Base-by-base conservation (phyloP, 2,797 vertebrate genomes). In the Vespertilio murinus region DNA sequence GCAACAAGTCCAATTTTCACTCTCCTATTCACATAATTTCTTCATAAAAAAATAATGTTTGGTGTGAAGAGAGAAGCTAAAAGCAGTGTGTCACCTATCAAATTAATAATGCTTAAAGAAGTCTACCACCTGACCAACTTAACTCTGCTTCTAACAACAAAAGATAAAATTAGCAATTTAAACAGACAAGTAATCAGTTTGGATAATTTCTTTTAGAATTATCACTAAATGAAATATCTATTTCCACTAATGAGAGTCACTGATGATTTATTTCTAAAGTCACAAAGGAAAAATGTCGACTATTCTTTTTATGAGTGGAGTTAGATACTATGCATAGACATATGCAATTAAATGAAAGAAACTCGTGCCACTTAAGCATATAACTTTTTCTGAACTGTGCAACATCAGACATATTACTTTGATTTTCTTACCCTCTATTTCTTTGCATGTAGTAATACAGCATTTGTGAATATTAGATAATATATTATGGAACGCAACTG, bases 181-280 rank as follows among this genome's bases (percentile, higher is more conserved):
- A 89, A 54, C 20, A 64, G 71, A 79, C 6, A 91, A 52, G 61
- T 74, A 8, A 42, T 69, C 10, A 23, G 3, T 14, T 77, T 87
- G 25, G 8, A 54, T 45, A 5, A 33, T 59, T 78, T n/a, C 33
- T 64, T 61, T 5, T 35, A 56, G 8, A 90, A 93, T 40, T 74
- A 65, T 25, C 12, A 74, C 65, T 54, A 87, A 77, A 64, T 64
- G 13, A 95, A 38, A 64, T 54, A 45, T 12, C 10, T 73, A 4
- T 89, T 6, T 59, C 42, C 28, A 64, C 10, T 81, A n/a, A 56
- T 67, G 18, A 61, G 35, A 59, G 38, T 70, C 10, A 40, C 2
- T 82, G 11, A 52, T 75, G 8, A 85, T 45, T 92, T 83, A 82
- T 75, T 86, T 94, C n/a, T 81, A 79, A 59, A 91, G 7, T 35